These are phyloP conservation scores for Girardinichthys multiradiatus DNA, from an alignment of 2,113 vertebrate species.

Conservation along the genomic window DNA sequence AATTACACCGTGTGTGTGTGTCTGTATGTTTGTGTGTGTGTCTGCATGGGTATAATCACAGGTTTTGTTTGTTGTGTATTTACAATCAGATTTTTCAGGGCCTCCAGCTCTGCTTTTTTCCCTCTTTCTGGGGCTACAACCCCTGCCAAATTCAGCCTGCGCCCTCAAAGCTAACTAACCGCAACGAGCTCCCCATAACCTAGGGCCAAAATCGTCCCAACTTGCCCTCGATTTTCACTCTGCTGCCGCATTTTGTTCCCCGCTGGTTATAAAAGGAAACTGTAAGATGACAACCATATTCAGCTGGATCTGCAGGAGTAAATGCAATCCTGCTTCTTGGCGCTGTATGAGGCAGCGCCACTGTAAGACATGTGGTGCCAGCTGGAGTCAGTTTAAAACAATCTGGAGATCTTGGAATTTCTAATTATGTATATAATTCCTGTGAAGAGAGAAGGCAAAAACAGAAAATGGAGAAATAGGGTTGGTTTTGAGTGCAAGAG, in stretches of 20 bases:
- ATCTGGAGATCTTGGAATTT: constrained; percentile 45
- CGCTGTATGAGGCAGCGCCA: constrained; percentile 46
- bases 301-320: constrained; percentile 13
- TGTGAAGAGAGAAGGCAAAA: constrained; percentile 28
- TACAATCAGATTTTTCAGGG: constrained; percentile 36
- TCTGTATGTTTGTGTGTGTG: constrained; percentile 6
- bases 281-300: constrained; percentile 52
- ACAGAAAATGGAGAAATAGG: constrained; percentile 17
- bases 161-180: constrained; percentile 65
- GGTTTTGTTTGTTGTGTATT: constrained; percentile 53
- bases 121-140: constrained; percentile 61
- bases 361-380: constrained; percentile 48
- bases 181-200: constrained; percentile 54
- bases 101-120: constrained; percentile 47
- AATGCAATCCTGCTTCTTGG: constrained; percentile 59
- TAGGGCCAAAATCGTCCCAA: constrained; percentile 62
- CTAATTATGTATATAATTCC: constrained; percentile 51
- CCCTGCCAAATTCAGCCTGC: constrained; percentile 48
- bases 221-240: constrained; percentile 63
- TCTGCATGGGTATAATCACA: constrained; percentile 63
- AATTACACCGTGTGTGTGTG: constrained; percentile 55
- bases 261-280: constrained; percentile 58
- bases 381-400: constrained; percentile 61
- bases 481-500: background rate
- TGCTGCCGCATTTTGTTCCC: constrained; percentile 52